phyloP scores from a whole-genome alignment of 2,797 vertebrate genomes.

The Syndactyla subalaris region DNA sequence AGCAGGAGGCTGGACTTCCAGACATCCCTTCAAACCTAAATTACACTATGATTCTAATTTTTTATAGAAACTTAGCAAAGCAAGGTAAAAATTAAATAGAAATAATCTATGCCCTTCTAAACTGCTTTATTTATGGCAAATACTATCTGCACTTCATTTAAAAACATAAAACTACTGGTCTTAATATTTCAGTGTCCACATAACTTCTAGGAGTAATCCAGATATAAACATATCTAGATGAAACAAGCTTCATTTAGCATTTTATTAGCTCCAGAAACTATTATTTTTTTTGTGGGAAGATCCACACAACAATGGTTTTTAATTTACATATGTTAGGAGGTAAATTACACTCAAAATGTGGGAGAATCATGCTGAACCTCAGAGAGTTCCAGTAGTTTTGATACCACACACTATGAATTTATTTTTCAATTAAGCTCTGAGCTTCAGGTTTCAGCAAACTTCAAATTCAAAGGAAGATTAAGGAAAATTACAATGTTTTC shows the following conservation, averaged over 20 bases:
- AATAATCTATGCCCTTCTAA: neutral
- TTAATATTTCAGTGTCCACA: neutral
- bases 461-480: neutral
- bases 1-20: neutral
- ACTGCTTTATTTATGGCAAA: neutral
- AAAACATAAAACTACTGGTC: neutral
- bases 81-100: neutral
- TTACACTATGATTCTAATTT: neutral
- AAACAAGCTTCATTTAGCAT: neutral
- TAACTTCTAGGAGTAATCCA: neutral
- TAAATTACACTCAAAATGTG: neutral
- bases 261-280: neutral
- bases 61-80: neutral
- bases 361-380: neutral
- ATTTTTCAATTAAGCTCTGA: neutral
- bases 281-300: neutral
- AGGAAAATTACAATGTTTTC: neutral
- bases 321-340: neutral
- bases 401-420: neutral
- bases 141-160: neutral
- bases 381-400: neutral
- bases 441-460: neutral
- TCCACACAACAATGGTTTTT: neutral
- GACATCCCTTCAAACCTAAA: neutral
- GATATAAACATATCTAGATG: neutral